Base-by-base conservation (phyloP, 2,888 invertebrate genomes). In the Villa cingulata region DNA sequence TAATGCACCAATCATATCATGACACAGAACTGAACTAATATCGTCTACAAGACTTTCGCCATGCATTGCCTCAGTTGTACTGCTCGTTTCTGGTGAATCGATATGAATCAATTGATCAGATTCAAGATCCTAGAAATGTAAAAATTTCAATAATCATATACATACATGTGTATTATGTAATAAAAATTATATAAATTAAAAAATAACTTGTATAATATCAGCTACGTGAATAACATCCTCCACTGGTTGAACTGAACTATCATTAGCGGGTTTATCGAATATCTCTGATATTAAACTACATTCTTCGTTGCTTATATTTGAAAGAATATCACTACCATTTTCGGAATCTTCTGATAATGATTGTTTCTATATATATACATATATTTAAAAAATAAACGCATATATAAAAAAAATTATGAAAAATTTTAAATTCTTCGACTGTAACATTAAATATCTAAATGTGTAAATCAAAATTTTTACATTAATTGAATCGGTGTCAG, bases 31-130 rank as follows among this genome's bases (percentile, higher is more conserved):
- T 1, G 83, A 84, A 59, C 84, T 84, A 43, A 86, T 77, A 59
- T 86, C 86, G 54, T 86, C 85, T 71, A 84, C 77, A 32, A 85
- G 74, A 43, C 84, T 84, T 63, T 86, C 86, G 7, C 85, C 85
- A 50, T 82, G 83, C 55, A 83, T 72, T 7, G 80, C 76, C 59
- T 85, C 85, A 4, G 80, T 80, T 12, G 80, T 77, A 53, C 88
- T 86, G 7, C 85, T 86, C 14, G 77, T 74, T 70, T 87, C 87
- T 0, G 87, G 86, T 0, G 86, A 87, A 62, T 88, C 87, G 46
- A 87, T 87, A 59, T 88, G 87, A 14, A 80, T 79, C 44, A 87
- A 82, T 45, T 72, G 72, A 46, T 59, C 62, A 1, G 63, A 59
- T 50, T 65, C 64, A 10, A 66, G 55, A 45, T 54, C 76, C 76